A percentile compares a stretch with the other conserved stretches of the same genome.
These are phyloP conservation scores for Lasiurus borealis DNA, from an alignment of 2,113 vertebrate genomes.

Conservation along the genomic window DNA sequence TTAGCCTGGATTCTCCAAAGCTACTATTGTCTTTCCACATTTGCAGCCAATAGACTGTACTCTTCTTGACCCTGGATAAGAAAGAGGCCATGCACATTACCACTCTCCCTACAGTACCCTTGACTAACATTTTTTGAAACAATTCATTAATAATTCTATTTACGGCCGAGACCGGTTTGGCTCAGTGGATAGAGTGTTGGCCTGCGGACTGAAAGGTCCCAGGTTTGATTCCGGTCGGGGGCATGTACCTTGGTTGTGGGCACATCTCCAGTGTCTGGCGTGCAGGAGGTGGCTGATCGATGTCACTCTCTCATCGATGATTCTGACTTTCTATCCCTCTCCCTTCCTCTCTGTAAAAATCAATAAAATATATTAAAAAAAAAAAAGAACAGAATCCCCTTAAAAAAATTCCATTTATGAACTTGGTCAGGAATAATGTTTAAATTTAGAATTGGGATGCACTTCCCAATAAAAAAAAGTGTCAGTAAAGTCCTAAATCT, in stretches of 20 bases:
- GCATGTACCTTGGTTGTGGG: too few species aligned
- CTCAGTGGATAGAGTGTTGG: too few species aligned
- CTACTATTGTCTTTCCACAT: not conserved
- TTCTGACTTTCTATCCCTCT: too few species aligned
- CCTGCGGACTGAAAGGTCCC: too few species aligned
- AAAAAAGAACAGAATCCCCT: too few species aligned
- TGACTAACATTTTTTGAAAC: not conserved
- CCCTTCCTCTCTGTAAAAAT: too few species aligned
- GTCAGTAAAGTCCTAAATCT: constrained; percentile 14
- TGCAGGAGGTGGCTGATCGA: too few species aligned
- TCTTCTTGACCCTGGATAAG: not conserved
- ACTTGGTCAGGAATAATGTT: not conserved
- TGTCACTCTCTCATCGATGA: too few species aligned
- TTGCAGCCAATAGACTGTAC: not conserved
- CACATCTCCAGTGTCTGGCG: too few species aligned
- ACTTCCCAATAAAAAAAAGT: not conserved
- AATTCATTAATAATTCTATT: constrained; percentile 1
- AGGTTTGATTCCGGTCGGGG: too few species aligned
- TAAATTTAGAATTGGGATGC: not conserved
- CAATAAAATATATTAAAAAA: too few species aligned
- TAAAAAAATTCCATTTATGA: not conserved
- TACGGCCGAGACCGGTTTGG: not conserved
- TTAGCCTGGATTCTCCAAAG: constrained; percentile 4
- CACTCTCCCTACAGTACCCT: not conserved
- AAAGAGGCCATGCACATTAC: not conserved